Percentiles rank a stretch among this genome's conserved stretches.
Evolutionary conservation across 2,113 vertebrate genomes (phyloP).

Genomic region (Glaucomys volans): DNA sequence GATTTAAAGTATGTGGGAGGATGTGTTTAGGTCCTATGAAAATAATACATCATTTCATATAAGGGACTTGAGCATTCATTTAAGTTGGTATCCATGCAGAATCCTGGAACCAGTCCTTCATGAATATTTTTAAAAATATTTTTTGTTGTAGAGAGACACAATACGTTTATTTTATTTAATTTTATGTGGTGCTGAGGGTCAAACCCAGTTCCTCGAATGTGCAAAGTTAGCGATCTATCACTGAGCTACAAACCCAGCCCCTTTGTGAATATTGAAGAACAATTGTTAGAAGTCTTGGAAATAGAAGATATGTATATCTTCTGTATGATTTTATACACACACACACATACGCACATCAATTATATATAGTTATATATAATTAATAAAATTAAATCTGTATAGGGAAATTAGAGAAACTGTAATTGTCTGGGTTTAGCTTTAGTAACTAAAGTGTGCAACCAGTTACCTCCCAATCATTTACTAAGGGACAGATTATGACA

Average conservation of each 20-base stretch:
- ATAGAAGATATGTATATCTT: no score
- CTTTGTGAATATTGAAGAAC: neutral
- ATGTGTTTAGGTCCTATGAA: neutral
- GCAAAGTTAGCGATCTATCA: no score
- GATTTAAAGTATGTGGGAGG: neutral
- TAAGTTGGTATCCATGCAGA: neutral
- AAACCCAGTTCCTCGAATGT: no score
- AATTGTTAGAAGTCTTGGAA: neutral
- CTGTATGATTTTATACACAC: no score
- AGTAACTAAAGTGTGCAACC: constrained; percentile 28
- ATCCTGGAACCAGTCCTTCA: neutral
- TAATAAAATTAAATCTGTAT: neutral
- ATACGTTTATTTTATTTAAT: neutral
- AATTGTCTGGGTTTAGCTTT: constrained; percentile 20
- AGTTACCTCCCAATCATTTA: neutral
- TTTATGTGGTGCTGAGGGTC: no score
- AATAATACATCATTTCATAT: neutral
- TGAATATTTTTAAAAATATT: no score
- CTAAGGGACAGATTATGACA: constrained; percentile 6
- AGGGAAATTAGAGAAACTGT: neutral
- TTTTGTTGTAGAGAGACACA: neutral
- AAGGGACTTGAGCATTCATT: neutral
- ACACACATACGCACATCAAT: no score
- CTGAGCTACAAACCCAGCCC: neutral
- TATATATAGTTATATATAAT: no score